phyloP scores from a whole-genome alignment of 2,113 vertebrate species.

The Bubo blakistoni region DNA sequence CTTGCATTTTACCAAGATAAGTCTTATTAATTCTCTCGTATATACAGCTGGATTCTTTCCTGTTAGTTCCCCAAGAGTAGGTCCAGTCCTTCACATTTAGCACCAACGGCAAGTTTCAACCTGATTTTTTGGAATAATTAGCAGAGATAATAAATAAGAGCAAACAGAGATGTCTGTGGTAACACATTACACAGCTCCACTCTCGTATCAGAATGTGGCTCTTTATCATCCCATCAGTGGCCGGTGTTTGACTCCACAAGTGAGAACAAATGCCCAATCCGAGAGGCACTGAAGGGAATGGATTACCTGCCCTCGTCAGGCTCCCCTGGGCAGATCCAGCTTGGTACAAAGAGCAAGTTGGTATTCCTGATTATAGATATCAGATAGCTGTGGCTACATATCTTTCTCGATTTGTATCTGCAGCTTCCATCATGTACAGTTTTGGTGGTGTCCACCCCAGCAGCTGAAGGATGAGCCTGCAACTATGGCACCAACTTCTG shows the following conservation, averaged over 20 bases:
- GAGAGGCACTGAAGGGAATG: background rate
- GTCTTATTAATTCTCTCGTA: background rate
- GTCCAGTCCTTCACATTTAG: background rate
- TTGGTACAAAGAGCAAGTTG: background rate
- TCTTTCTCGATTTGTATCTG: background rate
- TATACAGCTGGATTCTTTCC: background rate
- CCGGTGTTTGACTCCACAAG: accelerated
- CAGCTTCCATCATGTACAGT: background rate
- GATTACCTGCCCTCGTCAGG: background rate
- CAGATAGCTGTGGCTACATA: background rate
- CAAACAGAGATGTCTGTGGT: background rate
- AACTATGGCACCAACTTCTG: background rate
- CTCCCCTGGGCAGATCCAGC: background rate
- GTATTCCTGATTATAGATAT: background rate
- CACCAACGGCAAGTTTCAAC: background rate
- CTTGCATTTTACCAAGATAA: background rate
- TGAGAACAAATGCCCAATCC: accelerated
- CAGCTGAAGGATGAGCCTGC: accelerated
- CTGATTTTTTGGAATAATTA: constrained; percentile 8
- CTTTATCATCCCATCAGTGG: background rate
- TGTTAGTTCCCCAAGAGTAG: background rate
- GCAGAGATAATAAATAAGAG: background rate
- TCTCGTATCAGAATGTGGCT: background rate
- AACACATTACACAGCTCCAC: background rate
- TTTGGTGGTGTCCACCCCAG: background rate